A percentile compares a stretch with the other conserved stretches of the same genome.
These are phyloP conservation scores for Pachypanchax playfairii DNA, from an alignment of 2,113 vertebrate genomes.

Conservation along the genomic window DNA sequence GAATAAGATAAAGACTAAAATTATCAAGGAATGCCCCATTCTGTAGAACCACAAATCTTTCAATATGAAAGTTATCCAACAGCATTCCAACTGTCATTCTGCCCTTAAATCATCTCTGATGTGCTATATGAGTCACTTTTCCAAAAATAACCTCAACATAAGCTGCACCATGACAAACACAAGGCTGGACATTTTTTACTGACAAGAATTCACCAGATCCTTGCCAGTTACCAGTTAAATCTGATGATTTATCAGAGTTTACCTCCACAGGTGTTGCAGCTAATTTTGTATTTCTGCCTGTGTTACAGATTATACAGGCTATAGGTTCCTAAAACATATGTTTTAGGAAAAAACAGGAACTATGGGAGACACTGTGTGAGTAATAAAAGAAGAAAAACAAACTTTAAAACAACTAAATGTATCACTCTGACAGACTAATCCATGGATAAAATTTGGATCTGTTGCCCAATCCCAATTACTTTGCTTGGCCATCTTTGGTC, in stretches of 20 bases:
- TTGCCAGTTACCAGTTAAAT: neutral
- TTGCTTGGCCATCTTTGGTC: neutral
- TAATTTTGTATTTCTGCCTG: neutral
- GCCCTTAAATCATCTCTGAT: constrained; percentile 3
- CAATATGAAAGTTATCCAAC: constrained; percentile 1
- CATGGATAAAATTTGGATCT: neutral
- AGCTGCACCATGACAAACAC: constrained; percentile 4
- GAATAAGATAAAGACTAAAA: constrained; percentile 9
- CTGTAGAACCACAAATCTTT: neutral
- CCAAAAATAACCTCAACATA: neutral
- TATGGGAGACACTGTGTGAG: neutral
- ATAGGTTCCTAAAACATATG: neutral
- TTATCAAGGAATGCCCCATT: neutral
- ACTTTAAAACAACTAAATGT: no score
- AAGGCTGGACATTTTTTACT: neutral
- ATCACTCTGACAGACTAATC: neutral
- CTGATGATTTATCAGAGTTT: no score
- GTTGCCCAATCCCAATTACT: neutral
- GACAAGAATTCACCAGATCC: constrained; percentile 1
- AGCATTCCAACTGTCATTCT: constrained; percentile 6
- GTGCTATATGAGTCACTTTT: constrained; percentile 21
- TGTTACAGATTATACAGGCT: neutral
- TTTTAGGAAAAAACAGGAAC: neutral
- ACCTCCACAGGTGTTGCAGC: neutral
- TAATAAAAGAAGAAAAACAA: neutral